Evolutionary conservation across 1,140 invertebrate genomes (phyloP).

Genomic region (Dendrolimus punctatus): DNA sequence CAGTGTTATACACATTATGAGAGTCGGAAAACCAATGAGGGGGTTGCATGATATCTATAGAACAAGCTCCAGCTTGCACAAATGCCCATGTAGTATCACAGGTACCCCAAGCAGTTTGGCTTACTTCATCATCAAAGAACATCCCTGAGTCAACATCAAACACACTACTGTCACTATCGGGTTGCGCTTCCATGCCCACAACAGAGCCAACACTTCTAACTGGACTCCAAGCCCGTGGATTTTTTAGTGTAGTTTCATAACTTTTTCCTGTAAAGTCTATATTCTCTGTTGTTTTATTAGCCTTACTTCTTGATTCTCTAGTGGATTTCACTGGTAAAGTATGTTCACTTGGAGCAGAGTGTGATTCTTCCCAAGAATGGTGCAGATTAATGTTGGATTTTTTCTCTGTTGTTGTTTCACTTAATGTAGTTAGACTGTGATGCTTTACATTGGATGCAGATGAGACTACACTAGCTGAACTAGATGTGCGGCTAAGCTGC

Average conservation of each 20-base stretch:
- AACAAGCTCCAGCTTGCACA: conserved; percentile 85
- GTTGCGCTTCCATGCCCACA: conserved; percentile 84
- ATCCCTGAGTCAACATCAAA: conserved; percentile 85
- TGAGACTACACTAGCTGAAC: conserved; percentile 74
- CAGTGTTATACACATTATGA: conserved; percentile 72
- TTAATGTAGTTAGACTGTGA: conserved; percentile 60
- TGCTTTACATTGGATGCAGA: conserved; percentile 61
- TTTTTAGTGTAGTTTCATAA: conserved; percentile 78
- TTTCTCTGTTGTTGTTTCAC: conserved; percentile 48
- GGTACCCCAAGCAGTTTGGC: conserved; percentile 80
- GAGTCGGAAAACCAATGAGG: conserved; percentile 83
- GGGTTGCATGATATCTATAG: conserved; percentile 77
- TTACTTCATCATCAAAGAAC: conserved; percentile 83
- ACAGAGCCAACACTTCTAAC: conserved; percentile 87
- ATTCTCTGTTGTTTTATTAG: conserved; percentile 50
- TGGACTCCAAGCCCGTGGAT: conserved; percentile 87
- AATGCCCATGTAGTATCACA: conserved; percentile 84
- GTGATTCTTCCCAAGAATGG: conserved; percentile 69
- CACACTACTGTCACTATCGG: conserved; percentile 84
- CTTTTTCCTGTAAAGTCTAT: conserved; percentile 75
- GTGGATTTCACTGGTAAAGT: conserved; percentile 63
- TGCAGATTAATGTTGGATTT: conserved; percentile 55
- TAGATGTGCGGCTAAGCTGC: conserved; percentile 85
- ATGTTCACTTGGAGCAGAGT: conserved; percentile 67
- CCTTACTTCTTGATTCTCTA: conserved; percentile 47